Base-by-base conservation (phyloP, 35 echinoderm and acorn worm species). In the Chiridota heheva region DNA sequence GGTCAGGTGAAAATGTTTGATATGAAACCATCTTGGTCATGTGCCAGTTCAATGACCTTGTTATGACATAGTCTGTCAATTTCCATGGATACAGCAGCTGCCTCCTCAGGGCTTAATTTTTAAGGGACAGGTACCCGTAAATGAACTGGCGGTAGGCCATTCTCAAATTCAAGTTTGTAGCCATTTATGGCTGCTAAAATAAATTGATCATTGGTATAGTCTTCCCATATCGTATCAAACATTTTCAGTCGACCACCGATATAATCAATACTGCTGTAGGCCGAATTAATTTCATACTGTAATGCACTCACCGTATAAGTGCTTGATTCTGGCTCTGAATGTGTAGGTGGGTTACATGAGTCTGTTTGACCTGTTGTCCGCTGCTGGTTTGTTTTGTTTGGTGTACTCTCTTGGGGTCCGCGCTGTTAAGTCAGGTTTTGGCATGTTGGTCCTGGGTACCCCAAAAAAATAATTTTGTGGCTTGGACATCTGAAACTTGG, bases 211-310 rank as follows among this genome's bases (percentile, higher is more conserved):
- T 33, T 39, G n/a, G 75, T 79, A 31, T 60, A 33, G 7, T 79
- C 34, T 2, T 35, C 34, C 75, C 56, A 79, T 18, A 1, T 60
- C 55, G 36, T 69, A 27, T 7, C 3, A 56, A 64, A 79, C 60
- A 40, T 8, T 74, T 37, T 64, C 36, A 87, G 58, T 70, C 58
- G 73, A 78, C 85, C 85, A 68, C 85, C 85, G 43, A 80, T 2
- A 60, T 18, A 60, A 18, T 5, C 13, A 10, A 5, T 15, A 24
- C 33, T 60, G 6, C 24, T 60, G 58, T 24, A 60, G 17, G 20
- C 0, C 58, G 33, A 60, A 15, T 60, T 60, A 60, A 24, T 60
- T 60, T 60, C 58, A 60, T 5, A 60, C 33, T 60, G 58, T 60
- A 60, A 60, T 60, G 58, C 58, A 60, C 58, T 60, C 33, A 60